These are phyloP conservation scores for Bucorvus abyssinicus DNA, from an alignment of 2,797 vertebrate genomes.

Conservation along the genomic window DNA sequence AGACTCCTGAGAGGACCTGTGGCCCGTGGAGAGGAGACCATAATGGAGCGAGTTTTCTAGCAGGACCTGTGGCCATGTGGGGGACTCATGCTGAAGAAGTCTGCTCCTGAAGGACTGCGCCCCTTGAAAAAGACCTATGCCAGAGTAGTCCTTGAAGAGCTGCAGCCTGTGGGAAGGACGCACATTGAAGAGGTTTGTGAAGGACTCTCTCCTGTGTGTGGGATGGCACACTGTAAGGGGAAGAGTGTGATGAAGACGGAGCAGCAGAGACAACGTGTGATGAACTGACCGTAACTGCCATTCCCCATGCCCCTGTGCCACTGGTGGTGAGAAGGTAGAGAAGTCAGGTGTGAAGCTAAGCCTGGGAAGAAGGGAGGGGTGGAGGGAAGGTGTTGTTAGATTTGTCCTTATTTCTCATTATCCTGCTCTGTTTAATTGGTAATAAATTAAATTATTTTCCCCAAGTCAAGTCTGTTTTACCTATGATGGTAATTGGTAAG, in stretches of 20 bases:
- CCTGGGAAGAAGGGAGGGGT: not conserved
- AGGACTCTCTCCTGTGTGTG: not conserved
- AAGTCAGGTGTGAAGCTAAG: not conserved
- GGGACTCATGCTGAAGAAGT: not conserved
- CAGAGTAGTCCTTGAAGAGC: not conserved
- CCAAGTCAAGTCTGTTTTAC: not conserved
- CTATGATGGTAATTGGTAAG: not conserved
- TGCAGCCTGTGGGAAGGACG: not conserved
- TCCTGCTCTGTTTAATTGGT: not conserved
- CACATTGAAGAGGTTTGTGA: not conserved
- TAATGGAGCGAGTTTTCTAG: not conserved
- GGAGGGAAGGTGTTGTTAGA: not conserved
- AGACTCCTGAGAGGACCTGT: not conserved
- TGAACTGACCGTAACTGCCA: not conserved
- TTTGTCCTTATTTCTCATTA: not conserved
- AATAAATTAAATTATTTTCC: not conserved
- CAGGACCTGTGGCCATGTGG: not conserved
- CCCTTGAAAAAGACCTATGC: accelerated
- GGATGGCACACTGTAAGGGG: not conserved
- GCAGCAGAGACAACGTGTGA: accelerated
- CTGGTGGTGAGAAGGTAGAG: not conserved
- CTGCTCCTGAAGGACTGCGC: not conserved
- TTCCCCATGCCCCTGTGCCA: accelerated
- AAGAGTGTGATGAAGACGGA: not conserved
- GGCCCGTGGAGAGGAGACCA: not conserved